Base-by-base conservation (phyloP, 64 coral and sea anemone genomes). In the Cladopsammia gracilis region DNA sequence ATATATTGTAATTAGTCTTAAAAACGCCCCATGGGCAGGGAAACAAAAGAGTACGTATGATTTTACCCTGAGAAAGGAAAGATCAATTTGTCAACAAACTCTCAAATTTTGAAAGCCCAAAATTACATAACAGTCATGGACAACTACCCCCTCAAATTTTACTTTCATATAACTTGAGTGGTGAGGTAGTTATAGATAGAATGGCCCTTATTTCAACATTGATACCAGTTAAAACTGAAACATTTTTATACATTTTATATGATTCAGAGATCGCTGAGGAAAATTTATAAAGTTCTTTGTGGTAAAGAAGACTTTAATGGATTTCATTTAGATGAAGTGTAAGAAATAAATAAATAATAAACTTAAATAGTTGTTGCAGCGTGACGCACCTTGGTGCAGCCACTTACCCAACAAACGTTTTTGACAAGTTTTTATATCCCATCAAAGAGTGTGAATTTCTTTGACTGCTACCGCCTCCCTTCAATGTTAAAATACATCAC, bases 321-420 rank as follows among this genome's bases (percentile, higher is more conserved):
- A 47, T 75, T 75, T 75, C 16, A 75, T 48, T 43, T 75, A 14
- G 44, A 49, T 51, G 71, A 75, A 51, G 71, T 48, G 71, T 75
- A 75, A 75, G 71, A 48, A 72, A 72, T 44, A 72, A 58, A 90
- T n/a, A n/a, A n/a, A n/a, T n/a, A n/a, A n/a, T n/a, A n/a, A n/a
- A n/a, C n/a, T n/a, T n/a, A n/a, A n/a, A n/a, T n/a, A n/a, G n/a
- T n/a, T n/a, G n/a, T n/a, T n/a, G n/a, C n/a, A n/a, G n/a, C n/a
- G n/a, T n/a, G n/a, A n/a, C n/a, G n/a, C n/a, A n/a, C n/a, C n/a
- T n/a, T n/a, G n/a, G n/a, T n/a, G n/a, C n/a, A n/a, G n/a, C n/a
- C n/a, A n/a, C n/a, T n/a, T n/a, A n/a, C n/a, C n/a, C n/a, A n/a
- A n/a, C n/a, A n/a, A n/a, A n/a, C n/a, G n/a, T n/a, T n/a, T n/a